phyloP scores from a whole-genome alignment of 1,140 invertebrate genomes.

The Drosophila saltans region DNA sequence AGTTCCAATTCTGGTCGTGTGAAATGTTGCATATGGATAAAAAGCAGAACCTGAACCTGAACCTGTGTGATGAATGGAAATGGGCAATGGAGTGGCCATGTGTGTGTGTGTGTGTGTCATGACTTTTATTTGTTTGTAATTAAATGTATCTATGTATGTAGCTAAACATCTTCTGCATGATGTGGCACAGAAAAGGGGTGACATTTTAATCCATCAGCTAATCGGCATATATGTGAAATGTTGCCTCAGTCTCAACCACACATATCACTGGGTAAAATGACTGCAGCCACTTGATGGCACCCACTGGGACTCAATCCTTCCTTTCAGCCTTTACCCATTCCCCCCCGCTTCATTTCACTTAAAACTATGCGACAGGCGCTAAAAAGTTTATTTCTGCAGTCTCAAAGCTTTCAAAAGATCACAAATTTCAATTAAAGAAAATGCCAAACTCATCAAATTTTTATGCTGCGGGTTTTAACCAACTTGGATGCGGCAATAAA shows the following conservation, averaged over 20 bases:
- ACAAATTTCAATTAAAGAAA: constrained; percentile 83
- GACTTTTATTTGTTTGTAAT: constrained; percentile 83
- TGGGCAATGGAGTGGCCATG: constrained; percentile 17
- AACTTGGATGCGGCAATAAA: constrained; percentile 16
- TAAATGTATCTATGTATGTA: constrained; percentile 71
- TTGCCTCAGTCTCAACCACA: too few relatives aligned
- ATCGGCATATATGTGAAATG: constrained; percentile 66
- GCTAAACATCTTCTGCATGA: constrained; percentile 58
- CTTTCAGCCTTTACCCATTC: neutral
- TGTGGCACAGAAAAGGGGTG: constrained; percentile 69
- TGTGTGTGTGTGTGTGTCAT: constrained; percentile 60
- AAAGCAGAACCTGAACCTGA: constrained; percentile 37
- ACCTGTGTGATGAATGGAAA: neutral
- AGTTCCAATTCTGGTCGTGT: constrained; percentile 47
- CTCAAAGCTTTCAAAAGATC: constrained; percentile 81
- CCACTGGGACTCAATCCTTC: too few relatives aligned
- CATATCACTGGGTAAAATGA: constrained; percentile 42
- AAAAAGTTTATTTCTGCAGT: constrained; percentile 42
- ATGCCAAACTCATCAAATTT: constrained; percentile 82
- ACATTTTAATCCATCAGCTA: constrained; percentile 82
- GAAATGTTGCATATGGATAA: constrained; percentile 74
- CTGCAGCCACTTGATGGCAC: constrained; percentile 68
- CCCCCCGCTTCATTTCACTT: constrained; percentile 24
- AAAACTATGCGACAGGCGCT: constrained; percentile 14
- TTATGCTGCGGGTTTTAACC: constrained; percentile 74